Evolutionary conservation across 2,888 invertebrate species (phyloP), one percentile per base, ranked within the genome.

Genomic region (Clitarchus hookeri): DNA sequence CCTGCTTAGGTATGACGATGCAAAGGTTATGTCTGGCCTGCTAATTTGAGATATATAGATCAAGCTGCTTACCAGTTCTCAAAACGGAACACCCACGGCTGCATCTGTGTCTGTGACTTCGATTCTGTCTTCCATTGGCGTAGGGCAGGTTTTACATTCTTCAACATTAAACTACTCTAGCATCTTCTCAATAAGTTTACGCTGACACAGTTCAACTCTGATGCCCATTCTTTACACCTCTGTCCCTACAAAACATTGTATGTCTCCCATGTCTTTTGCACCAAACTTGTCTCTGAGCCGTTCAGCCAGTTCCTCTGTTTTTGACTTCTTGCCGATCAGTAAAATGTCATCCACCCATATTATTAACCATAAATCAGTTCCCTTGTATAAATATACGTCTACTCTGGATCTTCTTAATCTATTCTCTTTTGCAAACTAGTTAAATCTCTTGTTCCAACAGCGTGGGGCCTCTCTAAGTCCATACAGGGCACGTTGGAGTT

Each of bases 191-290:
- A 65, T 65, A 23, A 65, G 65, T 65, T 65, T 65, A 65, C 23
- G 65, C 65, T 65, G 65, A 65, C 65, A 65, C 65, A 65, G 16
- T 65, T 65, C 65, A 65, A 65, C n/a, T 65, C 65, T 65, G n/a
- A 19, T 65, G n/a, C 65, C 65, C 8, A 23, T 8, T 19, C 65
- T n/a, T n/a, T 65, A 11, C 8, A 65, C n/a, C 3, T 65, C 65
- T 65, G 65, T 65, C 16, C 8, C 65, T 12, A 65, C 23, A 23
- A 12, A 65, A 65, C 65, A 65, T 23, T 65, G 65, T n/a, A 65
- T 65, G 16, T n/a, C n/a, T n/a, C 65, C 8, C 65, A 65, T 65
- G 65, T 65, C 65, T 65, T 65, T 65, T 65, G 65, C 65, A 65
- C 65, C 65, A 12, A 65, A 65, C 65, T 65, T 19, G 1, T 65